Evolutionary conservation across 1,140 invertebrate species (phyloP).

Genomic region (Muscidifurax raptorellus): DNA sequence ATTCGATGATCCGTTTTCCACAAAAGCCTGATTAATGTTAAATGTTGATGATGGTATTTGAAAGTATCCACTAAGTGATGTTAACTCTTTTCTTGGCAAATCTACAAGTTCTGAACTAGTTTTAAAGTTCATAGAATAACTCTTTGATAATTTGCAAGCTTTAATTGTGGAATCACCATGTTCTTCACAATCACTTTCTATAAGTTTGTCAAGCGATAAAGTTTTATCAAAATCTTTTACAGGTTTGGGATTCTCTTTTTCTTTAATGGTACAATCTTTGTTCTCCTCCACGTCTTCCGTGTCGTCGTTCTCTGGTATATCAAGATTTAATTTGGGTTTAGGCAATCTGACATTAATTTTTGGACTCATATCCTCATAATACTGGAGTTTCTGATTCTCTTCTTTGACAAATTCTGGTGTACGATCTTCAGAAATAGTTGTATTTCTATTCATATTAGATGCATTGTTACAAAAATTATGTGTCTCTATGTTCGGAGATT

Average conservation of each 20-base stretch:
- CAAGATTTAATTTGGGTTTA: constrained; percentile 50
- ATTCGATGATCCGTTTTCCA: not conserved
- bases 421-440: constrained; percentile 22
- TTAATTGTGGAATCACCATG: not conserved
- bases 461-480: not conserved
- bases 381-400: constrained; percentile 38
- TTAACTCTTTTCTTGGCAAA: not conserved
- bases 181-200: constrained; percentile 17
- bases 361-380: constrained; percentile 55
- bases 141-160: not conserved
- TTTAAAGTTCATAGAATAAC: not conserved
- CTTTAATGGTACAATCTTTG: not conserved
- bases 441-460: not conserved
- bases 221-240: constrained; percentile 56
- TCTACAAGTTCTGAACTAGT: not conserved
- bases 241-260: not conserved
- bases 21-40: not conserved
- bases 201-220: constrained; percentile 53
- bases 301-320: constrained; percentile 52
- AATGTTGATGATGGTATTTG: constrained; percentile 30
- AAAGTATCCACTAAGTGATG: constrained; percentile 33
- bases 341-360: constrained; percentile 48
- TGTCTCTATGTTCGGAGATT: not conserved
- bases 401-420: constrained; percentile 58
- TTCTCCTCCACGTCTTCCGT: not conserved